These are phyloP conservation scores for Chloroclysta siterata DNA, from an alignment of 2,888 invertebrate species.

Conservation along the genomic window DNA sequence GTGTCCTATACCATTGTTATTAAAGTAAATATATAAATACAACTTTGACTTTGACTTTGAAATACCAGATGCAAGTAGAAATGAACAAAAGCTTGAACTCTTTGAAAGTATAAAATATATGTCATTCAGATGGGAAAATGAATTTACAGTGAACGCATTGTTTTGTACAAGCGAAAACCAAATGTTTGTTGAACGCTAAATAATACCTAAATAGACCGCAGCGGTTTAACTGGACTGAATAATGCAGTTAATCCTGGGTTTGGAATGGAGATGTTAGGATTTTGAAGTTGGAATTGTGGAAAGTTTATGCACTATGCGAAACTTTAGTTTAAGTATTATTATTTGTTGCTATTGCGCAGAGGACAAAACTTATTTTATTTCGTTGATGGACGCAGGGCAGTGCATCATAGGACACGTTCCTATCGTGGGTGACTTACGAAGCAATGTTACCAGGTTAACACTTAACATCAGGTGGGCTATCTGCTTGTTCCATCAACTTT, in stretches of 20 bases:
- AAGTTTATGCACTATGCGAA: background rate
- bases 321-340: background rate
- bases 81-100: too few species aligned
- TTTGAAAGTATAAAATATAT: background rate
- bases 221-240: constrained; percentile 10
- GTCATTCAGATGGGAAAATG: background rate
- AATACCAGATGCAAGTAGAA: too few species aligned
- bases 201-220: constrained; percentile 17
- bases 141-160: background rate
- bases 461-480: too few species aligned
- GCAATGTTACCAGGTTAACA: too few species aligned
- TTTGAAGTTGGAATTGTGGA: constrained; percentile 1
- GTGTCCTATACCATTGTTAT: too few species aligned
- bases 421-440: too few species aligned
- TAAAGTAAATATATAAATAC: too few species aligned
- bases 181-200: constrained; percentile 18
- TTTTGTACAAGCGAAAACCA: constrained; percentile 16
- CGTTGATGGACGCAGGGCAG: too few species aligned
- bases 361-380: too few species aligned
- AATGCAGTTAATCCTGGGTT: constrained; percentile 8
- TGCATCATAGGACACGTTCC: too few species aligned
- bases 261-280: background rate
- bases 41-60: too few species aligned
- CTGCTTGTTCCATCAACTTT: too few species aligned
- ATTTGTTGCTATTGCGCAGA: background rate